Conservation (phyloP, 2,888 invertebrate genomes). For the Exephanes ischioxanthus region DNA sequence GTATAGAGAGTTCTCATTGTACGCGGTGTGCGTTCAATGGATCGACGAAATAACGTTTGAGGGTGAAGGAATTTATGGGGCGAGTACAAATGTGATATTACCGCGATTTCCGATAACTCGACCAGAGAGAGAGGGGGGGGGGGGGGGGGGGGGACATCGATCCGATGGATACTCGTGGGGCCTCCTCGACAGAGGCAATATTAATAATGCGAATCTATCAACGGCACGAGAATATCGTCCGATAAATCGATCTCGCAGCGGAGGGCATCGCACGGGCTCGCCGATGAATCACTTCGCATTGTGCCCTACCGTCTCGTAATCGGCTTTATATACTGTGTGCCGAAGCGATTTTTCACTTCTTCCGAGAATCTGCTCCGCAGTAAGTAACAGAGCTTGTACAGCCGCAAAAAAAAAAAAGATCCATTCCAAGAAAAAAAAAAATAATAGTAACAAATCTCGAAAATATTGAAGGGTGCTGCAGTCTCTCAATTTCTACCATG, state of each 20-base stretch:
- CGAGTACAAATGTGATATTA: neutral
- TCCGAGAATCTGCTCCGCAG: neutral
- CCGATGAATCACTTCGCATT: conserved; percentile 39
- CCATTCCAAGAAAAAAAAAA: too few relatives aligned
- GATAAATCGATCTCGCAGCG: conserved; percentile 25
- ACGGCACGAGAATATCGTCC: conserved; percentile 36
- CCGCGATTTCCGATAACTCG: conserved; percentile 35
- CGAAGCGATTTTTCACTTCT: conserved; percentile 18
- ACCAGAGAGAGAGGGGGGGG: neutral
- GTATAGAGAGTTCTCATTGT: neutral
- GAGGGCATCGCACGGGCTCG: conserved; percentile 28
- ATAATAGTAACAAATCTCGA: too few relatives aligned
- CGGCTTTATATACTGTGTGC: conserved; percentile 33
- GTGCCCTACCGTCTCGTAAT: conserved; percentile 14
- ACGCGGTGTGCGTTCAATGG: neutral
- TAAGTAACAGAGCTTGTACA: neutral
- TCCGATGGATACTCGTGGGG: conserved; percentile 18
- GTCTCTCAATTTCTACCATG: too few relatives aligned
- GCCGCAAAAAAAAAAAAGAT: too few relatives aligned
- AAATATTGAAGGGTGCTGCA: too few relatives aligned
- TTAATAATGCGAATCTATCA: conserved; percentile 26
- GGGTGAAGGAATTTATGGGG: neutral
- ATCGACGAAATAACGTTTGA: neutral
- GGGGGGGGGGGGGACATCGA: neutral
- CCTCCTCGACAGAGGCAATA: conserved; percentile 7